Evolutionary conservation across 2,888 invertebrate genomes (phyloP).

Genomic region (Endotricha flammealis): DNA sequence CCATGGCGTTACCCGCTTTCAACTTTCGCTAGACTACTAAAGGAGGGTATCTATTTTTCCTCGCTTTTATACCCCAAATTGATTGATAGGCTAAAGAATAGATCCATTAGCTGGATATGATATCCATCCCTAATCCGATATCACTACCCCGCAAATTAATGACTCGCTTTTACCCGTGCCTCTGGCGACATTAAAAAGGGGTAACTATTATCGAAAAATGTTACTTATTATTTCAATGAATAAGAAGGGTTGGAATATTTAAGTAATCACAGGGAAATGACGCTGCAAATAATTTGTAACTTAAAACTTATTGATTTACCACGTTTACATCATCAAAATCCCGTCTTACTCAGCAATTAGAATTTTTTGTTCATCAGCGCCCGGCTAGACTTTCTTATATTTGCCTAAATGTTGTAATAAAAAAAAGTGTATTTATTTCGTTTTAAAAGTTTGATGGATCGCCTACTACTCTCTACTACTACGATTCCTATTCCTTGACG

Average conservation of each 20-base stretch:
- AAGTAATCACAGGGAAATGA: background rate
- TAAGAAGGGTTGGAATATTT: too few species aligned
- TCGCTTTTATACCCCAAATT: slow-evolving; percentile 51
- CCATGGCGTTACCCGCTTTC: slow-evolving; percentile 39
- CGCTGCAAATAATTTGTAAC: background rate
- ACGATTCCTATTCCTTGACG: too few species aligned
- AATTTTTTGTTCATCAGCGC: too few species aligned
- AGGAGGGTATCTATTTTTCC: slow-evolving; percentile 22
- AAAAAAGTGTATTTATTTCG: too few species aligned
- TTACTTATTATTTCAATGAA: too few species aligned
- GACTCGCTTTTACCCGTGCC: background rate
- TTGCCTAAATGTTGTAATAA: too few species aligned
- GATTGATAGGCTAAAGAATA: slow-evolving; percentile 52
- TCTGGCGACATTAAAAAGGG: background rate
- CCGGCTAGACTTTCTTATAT: too few species aligned
- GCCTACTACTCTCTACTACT: too few species aligned
- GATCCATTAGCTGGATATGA: slow-evolving; percentile 51
- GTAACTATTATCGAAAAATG: too few species aligned
- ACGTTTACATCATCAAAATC: background rate
- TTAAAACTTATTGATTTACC: background rate
- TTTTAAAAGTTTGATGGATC: too few species aligned
- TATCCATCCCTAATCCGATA: slow-evolving; percentile 24
- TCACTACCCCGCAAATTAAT: slow-evolving; percentile 3
- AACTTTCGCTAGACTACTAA: slow-evolving; percentile 28
- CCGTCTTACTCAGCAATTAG: too few species aligned